Evolutionary conservation across 1,140 invertebrate species (phyloP).

Genomic region (Diorhabda sublineata): DNA sequence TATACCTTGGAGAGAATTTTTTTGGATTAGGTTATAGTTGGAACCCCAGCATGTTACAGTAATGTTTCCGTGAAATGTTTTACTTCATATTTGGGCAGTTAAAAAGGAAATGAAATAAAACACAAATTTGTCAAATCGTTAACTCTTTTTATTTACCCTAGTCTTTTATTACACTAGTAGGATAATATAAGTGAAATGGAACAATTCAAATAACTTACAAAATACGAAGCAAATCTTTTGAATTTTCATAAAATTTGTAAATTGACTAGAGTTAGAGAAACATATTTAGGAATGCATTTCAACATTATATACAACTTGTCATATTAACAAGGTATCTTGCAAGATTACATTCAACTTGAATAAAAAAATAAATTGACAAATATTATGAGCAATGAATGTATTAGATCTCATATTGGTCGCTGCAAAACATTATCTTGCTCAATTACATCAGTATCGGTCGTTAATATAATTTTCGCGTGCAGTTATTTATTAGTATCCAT

Average conservation of each 20-base stretch:
- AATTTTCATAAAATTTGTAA: constrained; percentile 19
- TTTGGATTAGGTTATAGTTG: no score
- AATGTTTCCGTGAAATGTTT: no score
- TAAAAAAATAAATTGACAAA: constrained; percentile 5
- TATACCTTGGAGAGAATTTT: no score
- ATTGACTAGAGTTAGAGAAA: constrained; percentile 33
- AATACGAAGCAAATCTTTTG: constrained; percentile 6
- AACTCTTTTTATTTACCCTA: constrained; percentile 18
- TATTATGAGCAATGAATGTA: not conserved
- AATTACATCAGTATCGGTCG: no score
- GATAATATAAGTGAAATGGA: constrained; percentile 4
- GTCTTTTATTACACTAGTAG: constrained; percentile 19
- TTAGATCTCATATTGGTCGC: no score
- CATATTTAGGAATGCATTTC: constrained; percentile 31
- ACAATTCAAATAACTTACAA: constrained; percentile 3
- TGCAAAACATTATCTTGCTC: no score
- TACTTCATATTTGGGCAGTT: no score
- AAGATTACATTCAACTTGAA: constrained; percentile 1
- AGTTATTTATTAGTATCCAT: no score
- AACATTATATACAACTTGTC: constrained; percentile 19
- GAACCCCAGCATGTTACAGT: no score
- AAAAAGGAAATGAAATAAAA: no score
- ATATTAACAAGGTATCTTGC: constrained; percentile 3
- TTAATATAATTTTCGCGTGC: no score
- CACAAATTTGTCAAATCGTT: not conserved